phyloP scores from a whole-genome alignment of 2,113 vertebrate genomes.

The zebrafish (Danio rerio) region DNA sequence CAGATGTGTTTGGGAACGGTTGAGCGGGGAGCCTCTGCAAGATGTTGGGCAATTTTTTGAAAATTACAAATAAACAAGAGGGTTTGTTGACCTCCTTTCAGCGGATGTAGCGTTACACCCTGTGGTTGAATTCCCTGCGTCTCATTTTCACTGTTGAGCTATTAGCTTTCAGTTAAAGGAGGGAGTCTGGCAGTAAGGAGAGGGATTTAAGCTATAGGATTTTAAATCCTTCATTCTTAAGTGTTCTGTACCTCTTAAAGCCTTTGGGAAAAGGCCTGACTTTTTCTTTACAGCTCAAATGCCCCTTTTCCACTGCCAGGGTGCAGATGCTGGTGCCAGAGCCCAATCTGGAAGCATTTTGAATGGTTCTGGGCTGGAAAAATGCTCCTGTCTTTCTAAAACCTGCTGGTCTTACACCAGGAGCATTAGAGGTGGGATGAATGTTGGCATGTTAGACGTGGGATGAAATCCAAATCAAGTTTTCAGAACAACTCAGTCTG shows the following conservation, averaged over 20 bases:
- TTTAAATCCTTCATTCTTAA: conserved; percentile 9
- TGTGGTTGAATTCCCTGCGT: not conserved
- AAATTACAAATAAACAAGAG: conserved; percentile 4
- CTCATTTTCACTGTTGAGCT: not conserved
- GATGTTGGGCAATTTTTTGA: conserved; percentile 18
- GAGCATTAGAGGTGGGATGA: too few species aligned
- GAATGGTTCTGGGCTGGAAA: not conserved
- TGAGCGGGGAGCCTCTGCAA: not conserved
- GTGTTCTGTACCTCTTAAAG: conserved; percentile 1
- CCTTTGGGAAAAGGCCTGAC: not conserved
- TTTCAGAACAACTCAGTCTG: not conserved
- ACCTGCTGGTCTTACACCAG: not conserved
- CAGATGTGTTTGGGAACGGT: conserved; percentile 29
- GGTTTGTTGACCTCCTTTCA: conserved; percentile 29
- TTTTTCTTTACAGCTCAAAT: not conserved
- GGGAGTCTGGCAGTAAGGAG: not conserved
- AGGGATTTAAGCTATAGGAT: conserved; percentile 5
- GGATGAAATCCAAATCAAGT: not conserved
- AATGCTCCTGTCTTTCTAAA: not conserved
- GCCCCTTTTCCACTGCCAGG: not conserved
- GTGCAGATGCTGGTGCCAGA: not conserved
- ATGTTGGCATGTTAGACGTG: not conserved
- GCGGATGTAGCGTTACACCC: conserved; percentile 23
- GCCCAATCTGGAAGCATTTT: not conserved
- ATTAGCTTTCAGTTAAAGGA: not conserved